These are phyloP conservation scores for Hololepta plana DNA, from an alignment of 2,888 invertebrate species.

Conservation along the genomic window DNA sequence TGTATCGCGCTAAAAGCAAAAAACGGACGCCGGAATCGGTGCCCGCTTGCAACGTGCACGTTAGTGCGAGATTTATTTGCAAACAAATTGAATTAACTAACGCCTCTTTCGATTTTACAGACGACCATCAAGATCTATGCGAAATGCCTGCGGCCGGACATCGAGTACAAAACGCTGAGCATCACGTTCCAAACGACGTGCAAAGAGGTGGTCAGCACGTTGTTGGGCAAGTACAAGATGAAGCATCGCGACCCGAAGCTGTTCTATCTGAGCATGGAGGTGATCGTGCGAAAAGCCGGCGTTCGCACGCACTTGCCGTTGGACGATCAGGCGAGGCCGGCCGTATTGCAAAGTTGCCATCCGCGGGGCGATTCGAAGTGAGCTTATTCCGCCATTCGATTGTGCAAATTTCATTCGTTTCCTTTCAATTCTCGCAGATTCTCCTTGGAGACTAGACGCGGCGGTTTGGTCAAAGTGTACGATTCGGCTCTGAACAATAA, in stretches of 20 bases:
- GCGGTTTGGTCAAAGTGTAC: conserved; percentile 83
- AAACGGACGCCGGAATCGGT: conserved; percentile 13
- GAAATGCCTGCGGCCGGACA: conserved; percentile 74
- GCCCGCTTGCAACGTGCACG: conserved; percentile 17
- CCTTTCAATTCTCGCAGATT: no score
- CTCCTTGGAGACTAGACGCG: conserved; percentile 71
- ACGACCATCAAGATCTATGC: conserved; percentile 86
- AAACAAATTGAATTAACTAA: conserved; percentile 2
- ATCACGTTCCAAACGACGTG: conserved; percentile 80
- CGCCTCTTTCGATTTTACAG: conserved; percentile 34
- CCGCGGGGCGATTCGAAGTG: conserved; percentile 84
- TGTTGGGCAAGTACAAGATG: conserved; percentile 74
- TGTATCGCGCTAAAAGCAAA: no score
- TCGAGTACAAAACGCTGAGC: conserved; percentile 88
- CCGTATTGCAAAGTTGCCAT: conserved; percentile 84
- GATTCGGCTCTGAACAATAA: conserved; percentile 81
- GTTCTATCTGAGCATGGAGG: conserved; percentile 90
- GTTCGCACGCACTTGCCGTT: conserved; percentile 65
- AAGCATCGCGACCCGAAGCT: conserved; percentile 81
- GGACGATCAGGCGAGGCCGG: conserved; percentile 78
- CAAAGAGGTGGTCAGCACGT: conserved; percentile 66
- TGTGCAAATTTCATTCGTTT: conserved; percentile 1
- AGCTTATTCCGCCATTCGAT: conserved; percentile 16
- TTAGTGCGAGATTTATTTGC: conserved; percentile 10
- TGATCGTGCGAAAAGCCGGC: conserved; percentile 68